Conservation (phyloP, 1,140 invertebrate genomes). For the Whitmania pigra region DNA sequence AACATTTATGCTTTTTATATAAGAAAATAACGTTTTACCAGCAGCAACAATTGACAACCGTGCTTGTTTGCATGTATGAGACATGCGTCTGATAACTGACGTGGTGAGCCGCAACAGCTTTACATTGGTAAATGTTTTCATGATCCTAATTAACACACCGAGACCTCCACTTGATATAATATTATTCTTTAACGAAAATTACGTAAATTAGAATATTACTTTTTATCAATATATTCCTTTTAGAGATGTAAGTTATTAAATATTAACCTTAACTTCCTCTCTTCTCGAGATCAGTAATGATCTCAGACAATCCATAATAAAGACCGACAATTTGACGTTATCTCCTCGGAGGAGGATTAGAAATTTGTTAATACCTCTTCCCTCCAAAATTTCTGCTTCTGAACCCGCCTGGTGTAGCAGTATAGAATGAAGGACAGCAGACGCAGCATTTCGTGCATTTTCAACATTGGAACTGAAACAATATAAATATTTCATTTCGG, state of each 20-base stretch:
- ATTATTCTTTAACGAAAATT: neutral
- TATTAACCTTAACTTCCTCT: slow-evolving; percentile 72
- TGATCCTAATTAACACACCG: slow-evolving; percentile 86
- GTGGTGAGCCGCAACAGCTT: slow-evolving; percentile 96
- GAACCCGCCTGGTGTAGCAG: slow-evolving; percentile 92
- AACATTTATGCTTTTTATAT: neutral
- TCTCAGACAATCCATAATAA: slow-evolving; percentile 94
- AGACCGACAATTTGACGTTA: slow-evolving; percentile 94
- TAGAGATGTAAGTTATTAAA: neutral
- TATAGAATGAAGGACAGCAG: slow-evolving; percentile 92
- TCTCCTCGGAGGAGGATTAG: slow-evolving; percentile 84
- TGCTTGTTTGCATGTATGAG: slow-evolving; percentile 91
- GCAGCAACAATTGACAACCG: slow-evolving; percentile 93
- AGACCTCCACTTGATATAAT: slow-evolving; percentile 92
- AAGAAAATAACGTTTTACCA: slow-evolving; percentile 39
- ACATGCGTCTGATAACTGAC: slow-evolving; percentile 65
- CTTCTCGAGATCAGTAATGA: slow-evolving; percentile 95
- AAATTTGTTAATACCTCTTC: slow-evolving; percentile 94
- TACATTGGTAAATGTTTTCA: slow-evolving; percentile 87
- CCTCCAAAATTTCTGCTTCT: slow-evolving; percentile 88
- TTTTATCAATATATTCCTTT: neutral
- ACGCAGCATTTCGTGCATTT: slow-evolving; percentile 90
- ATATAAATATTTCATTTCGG: neutral
- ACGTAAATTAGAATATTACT: neutral
- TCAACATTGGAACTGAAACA: slow-evolving; percentile 78